Base-by-base conservation (phyloP, 2,113 vertebrate species). In the Petromus typicus region DNA sequence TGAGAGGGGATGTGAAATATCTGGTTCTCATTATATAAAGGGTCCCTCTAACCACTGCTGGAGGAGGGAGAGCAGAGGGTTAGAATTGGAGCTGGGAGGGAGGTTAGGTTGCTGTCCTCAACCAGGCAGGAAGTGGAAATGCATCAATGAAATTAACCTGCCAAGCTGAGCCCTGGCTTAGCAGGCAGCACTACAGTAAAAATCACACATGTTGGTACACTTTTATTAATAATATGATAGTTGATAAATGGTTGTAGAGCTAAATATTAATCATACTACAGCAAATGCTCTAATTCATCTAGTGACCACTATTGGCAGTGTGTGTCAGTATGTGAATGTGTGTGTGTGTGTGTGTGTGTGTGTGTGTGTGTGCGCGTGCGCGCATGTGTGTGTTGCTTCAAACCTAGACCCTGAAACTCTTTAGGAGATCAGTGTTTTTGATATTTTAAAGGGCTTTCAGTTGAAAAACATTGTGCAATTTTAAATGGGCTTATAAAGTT, bases 401-500 rank as follows among this genome's bases (percentile, higher is more conserved):
- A 59, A 95, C 59, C 51, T 56, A 61, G 79, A 56, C 34, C 48
- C 56, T 10, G 22, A 43, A 51, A 79, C 40, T 83, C 61, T 83
- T 81, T 20, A n/a, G 32, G 61, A 83, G 69, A 75, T 17, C 12
- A 23, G 13, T 75, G 45, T 67, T 89, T 86, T 85, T 61, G 67
- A 14, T 81, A 63, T 95, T 82, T 86, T 32, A 63, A 73, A 63
- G 89, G 56, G 76, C 56, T 92, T 63, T 9, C 78, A 43, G 43
- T 78, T 51, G 79, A 59, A 66, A 45, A 96, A 54, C 37, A 37
- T 81, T 84, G 85, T 81, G 4, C 89, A 51, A 96, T 95, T 97
- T 94, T 3, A 9, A 92, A 94, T 61, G 75, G 57, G 45, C 91
- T 96, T 95, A 96, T 95, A 59, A 91, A 45, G 91, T 81, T 83